Evolutionary conservation across 2,888 invertebrate species (phyloP).

Genomic region (Esperia sulphurella): DNA sequence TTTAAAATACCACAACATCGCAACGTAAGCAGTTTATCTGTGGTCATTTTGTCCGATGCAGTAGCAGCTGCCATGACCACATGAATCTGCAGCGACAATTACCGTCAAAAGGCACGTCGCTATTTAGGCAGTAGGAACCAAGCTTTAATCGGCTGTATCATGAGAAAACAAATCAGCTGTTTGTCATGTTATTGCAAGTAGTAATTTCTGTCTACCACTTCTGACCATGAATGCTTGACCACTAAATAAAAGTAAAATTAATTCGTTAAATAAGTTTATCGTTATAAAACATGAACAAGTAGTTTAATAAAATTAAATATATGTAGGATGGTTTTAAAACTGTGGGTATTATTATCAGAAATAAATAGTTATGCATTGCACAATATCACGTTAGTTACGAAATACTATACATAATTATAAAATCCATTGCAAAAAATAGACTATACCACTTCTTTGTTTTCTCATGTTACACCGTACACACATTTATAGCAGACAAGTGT

Average conservation of each 20-base stretch:
- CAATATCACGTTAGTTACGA: too few relatives aligned
- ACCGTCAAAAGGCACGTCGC: constrained; percentile 18
- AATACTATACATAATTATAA: not conserved
- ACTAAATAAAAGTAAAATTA: not conserved
- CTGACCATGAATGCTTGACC: not conserved
- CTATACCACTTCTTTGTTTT: not conserved
- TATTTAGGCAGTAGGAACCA: not conserved
- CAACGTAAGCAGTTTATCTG: constrained; percentile 6
- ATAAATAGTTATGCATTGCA: too few relatives aligned
- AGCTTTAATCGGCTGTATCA: constrained; percentile 1
- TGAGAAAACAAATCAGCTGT: not conserved
- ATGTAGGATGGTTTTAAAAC: too few relatives aligned
- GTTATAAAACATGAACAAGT: too few relatives aligned
- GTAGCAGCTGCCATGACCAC: constrained; percentile 6
- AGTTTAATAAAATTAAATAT: too few relatives aligned
- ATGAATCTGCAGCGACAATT: constrained; percentile 8
- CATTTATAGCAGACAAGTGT: not conserved
- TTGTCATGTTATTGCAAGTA: not conserved
- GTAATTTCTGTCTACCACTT: not conserved
- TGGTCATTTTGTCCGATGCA: constrained; percentile 3
- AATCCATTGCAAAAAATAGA: not conserved
- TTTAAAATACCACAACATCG: constrained; percentile 14
- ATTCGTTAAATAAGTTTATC: too few relatives aligned
- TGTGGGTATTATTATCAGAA: too few relatives aligned
- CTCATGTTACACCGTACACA: not conserved